Conservation (phyloP, 2,888 invertebrate species). For the Nomada goodeniana region DNA sequence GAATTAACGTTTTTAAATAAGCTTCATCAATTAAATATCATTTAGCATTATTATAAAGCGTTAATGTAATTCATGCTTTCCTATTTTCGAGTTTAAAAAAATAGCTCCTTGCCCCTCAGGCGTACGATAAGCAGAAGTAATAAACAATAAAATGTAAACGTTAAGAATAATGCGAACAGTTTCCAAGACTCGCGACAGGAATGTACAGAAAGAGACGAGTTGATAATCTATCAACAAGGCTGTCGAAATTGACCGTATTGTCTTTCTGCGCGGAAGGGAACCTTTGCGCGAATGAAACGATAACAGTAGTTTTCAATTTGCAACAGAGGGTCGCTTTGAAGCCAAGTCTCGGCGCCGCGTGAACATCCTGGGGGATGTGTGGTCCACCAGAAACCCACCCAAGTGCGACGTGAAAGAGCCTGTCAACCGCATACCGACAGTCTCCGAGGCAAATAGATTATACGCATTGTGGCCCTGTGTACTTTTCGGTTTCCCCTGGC, state of each 20-base stretch:
- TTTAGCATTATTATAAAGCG: no score
- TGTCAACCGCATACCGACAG: constrained; percentile 38
- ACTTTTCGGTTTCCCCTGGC: constrained; percentile 23
- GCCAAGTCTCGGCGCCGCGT: neutral
- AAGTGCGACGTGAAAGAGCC: constrained; percentile 25
- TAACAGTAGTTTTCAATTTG: constrained; percentile 59
- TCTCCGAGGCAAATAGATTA: constrained; percentile 45
- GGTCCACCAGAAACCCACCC: constrained; percentile 18
- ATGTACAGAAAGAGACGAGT: constrained; percentile 34
- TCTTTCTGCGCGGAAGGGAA: no score
- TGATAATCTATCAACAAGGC: constrained; percentile 33
- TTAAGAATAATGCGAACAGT: no score
- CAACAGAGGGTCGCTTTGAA: constrained; percentile 9
- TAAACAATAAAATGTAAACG: no score
- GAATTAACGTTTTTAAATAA: no score
- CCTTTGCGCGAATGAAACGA: neutral
- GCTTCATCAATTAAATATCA: no score
- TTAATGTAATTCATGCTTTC: no score
- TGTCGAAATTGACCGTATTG: neutral
- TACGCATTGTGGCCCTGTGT: constrained; percentile 26
- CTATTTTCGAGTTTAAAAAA: no score
- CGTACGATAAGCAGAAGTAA: no score
- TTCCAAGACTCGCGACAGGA: no score
- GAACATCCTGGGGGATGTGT: constrained; percentile 27
- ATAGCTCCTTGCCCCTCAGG: no score